Conservation (phyloP, 2,113 vertebrate species). For the Megaceryle maxima region DNA sequence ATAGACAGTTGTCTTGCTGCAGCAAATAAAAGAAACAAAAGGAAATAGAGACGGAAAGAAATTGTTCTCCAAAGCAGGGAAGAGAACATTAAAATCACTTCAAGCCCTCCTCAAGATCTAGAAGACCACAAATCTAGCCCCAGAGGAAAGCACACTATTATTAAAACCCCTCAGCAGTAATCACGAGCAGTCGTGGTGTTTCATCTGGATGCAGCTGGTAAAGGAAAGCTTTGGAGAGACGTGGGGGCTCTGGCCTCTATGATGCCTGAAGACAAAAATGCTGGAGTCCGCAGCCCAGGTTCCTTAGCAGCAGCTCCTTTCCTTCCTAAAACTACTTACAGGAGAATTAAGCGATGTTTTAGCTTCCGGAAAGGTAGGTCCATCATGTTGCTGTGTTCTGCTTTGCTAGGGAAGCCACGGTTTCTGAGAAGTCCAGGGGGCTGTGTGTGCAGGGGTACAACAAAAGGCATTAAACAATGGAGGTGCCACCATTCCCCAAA, state of each 20-base stretch:
- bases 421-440: neutral
- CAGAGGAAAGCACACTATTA: slow-evolving; percentile 15
- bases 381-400: neutral
- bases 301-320: slow-evolving; percentile 78
- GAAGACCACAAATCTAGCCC: slow-evolving; percentile 39
- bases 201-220: slow-evolving; percentile 32
- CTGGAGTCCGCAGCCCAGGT: slow-evolving; percentile 73
- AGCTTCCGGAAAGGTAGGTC: slow-evolving; percentile 88
- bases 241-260: slow-evolving; percentile 53
- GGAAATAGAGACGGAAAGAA: slow-evolving; percentile 42
- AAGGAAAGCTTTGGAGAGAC: slow-evolving; percentile 24
- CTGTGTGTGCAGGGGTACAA: neutral
- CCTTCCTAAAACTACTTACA: slow-evolving; percentile 82
- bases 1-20: slow-evolving; percentile 4
- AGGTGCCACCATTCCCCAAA: neutral
- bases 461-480: slow-evolving; percentile 3
- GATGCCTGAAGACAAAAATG: slow-evolving; percentile 80
- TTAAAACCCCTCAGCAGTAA: neutral
- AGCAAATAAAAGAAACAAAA: slow-evolving; percentile 58
- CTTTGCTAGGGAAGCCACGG: neutral
- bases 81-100: slow-evolving; percentile 5
- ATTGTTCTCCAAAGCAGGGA: slow-evolving; percentile 33
- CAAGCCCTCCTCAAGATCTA: neutral
- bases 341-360: slow-evolving; percentile 84
- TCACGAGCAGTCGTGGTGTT: neutral